Conservation (phyloP, 2,888 invertebrate genomes). For the Hyposoter didymator region DNA sequence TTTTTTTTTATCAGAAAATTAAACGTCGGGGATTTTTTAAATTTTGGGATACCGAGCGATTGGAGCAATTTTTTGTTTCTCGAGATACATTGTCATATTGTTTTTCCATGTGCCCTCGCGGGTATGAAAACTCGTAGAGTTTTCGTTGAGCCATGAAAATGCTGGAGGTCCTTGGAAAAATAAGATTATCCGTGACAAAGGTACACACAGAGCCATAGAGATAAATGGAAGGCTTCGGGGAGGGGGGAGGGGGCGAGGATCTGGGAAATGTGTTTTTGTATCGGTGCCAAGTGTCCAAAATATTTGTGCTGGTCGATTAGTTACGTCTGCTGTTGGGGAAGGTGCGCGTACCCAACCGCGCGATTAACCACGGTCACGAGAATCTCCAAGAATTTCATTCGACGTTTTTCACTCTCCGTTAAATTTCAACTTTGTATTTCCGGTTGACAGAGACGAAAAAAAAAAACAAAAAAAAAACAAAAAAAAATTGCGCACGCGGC, state of each 20-base stretch:
- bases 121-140: constrained; percentile 2
- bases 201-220: not conserved
- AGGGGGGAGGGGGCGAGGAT: constrained; percentile 15
- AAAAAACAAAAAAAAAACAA: too few species aligned
- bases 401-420: not conserved
- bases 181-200: constrained; percentile 7
- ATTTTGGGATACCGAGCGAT: not conserved
- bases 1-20: not conserved
- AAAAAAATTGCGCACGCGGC: too few species aligned
- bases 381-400: constrained; percentile 23
- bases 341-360: constrained; percentile 10
- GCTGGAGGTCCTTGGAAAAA: constrained; percentile 19
- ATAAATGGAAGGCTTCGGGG: not conserved
- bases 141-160: constrained; percentile 43
- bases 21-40: not conserved
- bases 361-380: constrained; percentile 55
- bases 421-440: too few species aligned
- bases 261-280: constrained; percentile 34
- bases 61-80: constrained; percentile 8
- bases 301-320: constrained; percentile 64
- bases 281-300: constrained; percentile 60
- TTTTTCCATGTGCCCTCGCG: constrained; percentile 21
- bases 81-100: not conserved
- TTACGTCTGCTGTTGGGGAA: constrained; percentile 38
- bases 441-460: too few species aligned